These are phyloP conservation scores for Drosophila meridiana DNA, from an alignment of 2,888 invertebrate genomes.

Conservation along the genomic window DNA sequence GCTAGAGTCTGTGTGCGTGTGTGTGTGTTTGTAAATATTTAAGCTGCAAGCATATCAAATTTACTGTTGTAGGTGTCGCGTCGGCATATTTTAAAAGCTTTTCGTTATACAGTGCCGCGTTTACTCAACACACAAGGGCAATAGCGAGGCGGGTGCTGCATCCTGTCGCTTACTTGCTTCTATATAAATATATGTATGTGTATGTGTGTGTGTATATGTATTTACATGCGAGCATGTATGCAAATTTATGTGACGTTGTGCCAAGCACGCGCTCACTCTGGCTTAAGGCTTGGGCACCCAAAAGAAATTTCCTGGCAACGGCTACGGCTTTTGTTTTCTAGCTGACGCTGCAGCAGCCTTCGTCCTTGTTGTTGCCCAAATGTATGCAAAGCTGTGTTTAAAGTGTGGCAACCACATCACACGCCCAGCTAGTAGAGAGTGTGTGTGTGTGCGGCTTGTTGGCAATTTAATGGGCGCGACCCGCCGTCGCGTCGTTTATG, in stretches of 20 bases:
- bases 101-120: constrained; percentile 71
- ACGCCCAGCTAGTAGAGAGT: constrained; percentile 25
- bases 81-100: constrained; percentile 83
- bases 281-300: constrained; percentile 73
- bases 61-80: constrained; percentile 80
- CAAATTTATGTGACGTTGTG: constrained; percentile 74
- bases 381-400: constrained; percentile 83
- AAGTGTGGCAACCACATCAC: constrained; percentile 53
- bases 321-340: constrained; percentile 77
- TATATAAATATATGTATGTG: constrained; percentile 21
- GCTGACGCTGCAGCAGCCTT: constrained; percentile 70
- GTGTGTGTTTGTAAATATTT: constrained; percentile 77
- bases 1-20: constrained; percentile 18
- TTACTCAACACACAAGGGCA: constrained; percentile 67
- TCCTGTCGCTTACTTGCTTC: constrained; percentile 24
- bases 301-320: constrained; percentile 74
- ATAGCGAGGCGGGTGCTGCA: constrained; percentile 28
- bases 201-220: constrained; percentile 5
- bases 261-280: constrained; percentile 73
- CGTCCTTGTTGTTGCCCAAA: constrained; percentile 58
- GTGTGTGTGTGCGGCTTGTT: constrained; percentile 54
- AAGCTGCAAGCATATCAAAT: constrained; percentile 77
- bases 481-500: constrained; percentile 71
- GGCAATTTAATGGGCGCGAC: constrained; percentile 76
- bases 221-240: constrained; percentile 50